These are phyloP conservation scores for Itoplectis maculator DNA, from an alignment of 2,888 invertebrate species.

Conservation along the genomic window DNA sequence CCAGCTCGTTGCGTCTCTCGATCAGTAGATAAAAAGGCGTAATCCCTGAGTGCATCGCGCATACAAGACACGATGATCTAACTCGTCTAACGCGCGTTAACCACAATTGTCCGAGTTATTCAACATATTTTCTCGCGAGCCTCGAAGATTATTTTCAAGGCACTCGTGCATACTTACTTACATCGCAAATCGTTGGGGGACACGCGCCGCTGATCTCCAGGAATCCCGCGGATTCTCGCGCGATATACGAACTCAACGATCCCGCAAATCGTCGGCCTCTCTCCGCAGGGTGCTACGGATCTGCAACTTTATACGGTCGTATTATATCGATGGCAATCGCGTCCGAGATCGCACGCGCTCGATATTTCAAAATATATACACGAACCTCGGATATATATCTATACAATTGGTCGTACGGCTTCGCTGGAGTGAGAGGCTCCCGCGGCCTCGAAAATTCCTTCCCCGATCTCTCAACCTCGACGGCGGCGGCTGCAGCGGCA, in stretches of 20 bases:
- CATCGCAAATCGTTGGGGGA: conserved; percentile 5
- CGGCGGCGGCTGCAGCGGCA: not conserved
- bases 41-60: conserved; percentile 7
- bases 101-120: not conserved
- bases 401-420: not conserved
- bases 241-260: conserved; percentile 28
- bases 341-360: conserved; percentile 32
- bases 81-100: not conserved
- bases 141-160: conserved; percentile 34
- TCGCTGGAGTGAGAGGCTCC: conserved; percentile 36
- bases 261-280: conserved; percentile 39
- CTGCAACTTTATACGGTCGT: not conserved
- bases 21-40: not conserved
- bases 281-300: conserved; percentile 8
- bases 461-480: conserved; percentile 20
- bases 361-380: conserved; percentile 36
- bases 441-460: conserved; percentile 45
- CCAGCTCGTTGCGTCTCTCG: not conserved
- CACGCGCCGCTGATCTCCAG: conserved; percentile 29
- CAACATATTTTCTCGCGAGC: conserved; percentile 23
- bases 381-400: not conserved
- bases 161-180: not conserved
- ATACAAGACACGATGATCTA: conserved; percentile 2
- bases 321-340: conserved; percentile 37
- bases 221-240: conserved; percentile 25